Evolutionary conservation across 2,113 vertebrate species (phyloP).

Genomic region (Pangasianodon gigas): DNA sequence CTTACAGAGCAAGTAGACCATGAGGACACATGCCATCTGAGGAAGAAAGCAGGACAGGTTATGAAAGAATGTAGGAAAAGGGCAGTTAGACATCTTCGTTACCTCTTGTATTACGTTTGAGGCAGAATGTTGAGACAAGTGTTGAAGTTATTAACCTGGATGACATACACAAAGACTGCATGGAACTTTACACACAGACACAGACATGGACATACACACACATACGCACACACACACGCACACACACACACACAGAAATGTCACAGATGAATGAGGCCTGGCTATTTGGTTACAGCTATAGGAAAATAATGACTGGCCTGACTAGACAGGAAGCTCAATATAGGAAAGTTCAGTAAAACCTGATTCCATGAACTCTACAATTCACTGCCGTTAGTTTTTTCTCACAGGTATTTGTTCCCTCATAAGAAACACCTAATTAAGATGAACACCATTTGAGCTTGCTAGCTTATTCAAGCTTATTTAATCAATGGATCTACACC

Average conservation of each 20-base stretch:
- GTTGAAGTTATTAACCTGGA: constrained; percentile 14
- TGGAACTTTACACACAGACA: constrained; percentile 12
- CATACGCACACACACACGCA: neutral
- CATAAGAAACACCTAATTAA: neutral
- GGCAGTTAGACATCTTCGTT: neutral
- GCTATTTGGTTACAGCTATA: constrained; percentile 21
- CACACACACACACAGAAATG: neutral
- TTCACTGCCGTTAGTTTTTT: neutral
- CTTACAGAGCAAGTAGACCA: constrained; percentile 86
- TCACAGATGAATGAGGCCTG: constrained; percentile 22
- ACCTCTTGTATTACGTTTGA: constrained; percentile 1
- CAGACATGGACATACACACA: neutral
- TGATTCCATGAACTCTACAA: neutral
- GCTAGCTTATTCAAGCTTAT: neutral
- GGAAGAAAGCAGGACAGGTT: constrained; percentile 12
- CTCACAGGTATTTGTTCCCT: neutral
- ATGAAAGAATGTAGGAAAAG: neutral
- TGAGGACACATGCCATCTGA: constrained; percentile 85
- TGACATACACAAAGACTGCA: neutral
- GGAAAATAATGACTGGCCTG: constrained; percentile 8
- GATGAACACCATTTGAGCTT: neutral
- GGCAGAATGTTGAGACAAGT: neutral
- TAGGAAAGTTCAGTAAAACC: constrained; percentile 32
- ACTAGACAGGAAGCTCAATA: constrained; percentile 37
- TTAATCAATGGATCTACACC: neutral